Evolutionary conservation across 2,888 invertebrate species (phyloP).

Genomic region (Cheilosia impressa): DNA sequence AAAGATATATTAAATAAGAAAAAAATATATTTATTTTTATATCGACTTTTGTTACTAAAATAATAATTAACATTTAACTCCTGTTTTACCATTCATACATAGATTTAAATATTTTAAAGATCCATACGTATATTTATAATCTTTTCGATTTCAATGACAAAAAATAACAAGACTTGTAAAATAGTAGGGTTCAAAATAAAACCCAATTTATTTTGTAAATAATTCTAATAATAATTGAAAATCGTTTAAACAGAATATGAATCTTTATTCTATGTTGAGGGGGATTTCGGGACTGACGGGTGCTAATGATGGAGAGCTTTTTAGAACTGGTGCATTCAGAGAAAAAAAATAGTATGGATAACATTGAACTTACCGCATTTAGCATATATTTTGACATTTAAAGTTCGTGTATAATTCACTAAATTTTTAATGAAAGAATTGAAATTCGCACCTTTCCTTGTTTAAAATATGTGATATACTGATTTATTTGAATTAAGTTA

Average conservation of each 20-base stretch:
- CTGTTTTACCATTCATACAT: slow-evolving; percentile 55
- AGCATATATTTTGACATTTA: too few species aligned
- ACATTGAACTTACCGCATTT: too few species aligned
- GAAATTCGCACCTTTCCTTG: too few species aligned
- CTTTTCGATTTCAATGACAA: slow-evolving; percentile 31
- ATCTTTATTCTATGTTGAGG: slow-evolving; percentile 6
- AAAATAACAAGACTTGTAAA: slow-evolving; percentile 36
- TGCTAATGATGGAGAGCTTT: background rate
- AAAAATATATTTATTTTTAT: slow-evolving; percentile 70
- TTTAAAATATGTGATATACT: too few species aligned
- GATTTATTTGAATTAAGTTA: too few species aligned
- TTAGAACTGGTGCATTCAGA: background rate
- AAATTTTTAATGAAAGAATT: too few species aligned
- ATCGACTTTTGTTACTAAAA: slow-evolving; percentile 72
- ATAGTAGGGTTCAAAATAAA: slow-evolving; percentile 15
- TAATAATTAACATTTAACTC: slow-evolving; percentile 46
- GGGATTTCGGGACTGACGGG: background rate
- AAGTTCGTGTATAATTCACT: too few species aligned
- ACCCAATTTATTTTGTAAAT: slow-evolving; percentile 34
- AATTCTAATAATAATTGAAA: slow-evolving; percentile 5
- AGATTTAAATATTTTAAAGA: slow-evolving; percentile 43
- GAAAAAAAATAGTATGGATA: background rate
- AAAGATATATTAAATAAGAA: slow-evolving; percentile 22
- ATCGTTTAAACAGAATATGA: background rate
- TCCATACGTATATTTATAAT: slow-evolving; percentile 35